phyloP scores from a whole-genome alignment of 1,140 invertebrate genomes.

The Nephotettix cincticeps region DNA sequence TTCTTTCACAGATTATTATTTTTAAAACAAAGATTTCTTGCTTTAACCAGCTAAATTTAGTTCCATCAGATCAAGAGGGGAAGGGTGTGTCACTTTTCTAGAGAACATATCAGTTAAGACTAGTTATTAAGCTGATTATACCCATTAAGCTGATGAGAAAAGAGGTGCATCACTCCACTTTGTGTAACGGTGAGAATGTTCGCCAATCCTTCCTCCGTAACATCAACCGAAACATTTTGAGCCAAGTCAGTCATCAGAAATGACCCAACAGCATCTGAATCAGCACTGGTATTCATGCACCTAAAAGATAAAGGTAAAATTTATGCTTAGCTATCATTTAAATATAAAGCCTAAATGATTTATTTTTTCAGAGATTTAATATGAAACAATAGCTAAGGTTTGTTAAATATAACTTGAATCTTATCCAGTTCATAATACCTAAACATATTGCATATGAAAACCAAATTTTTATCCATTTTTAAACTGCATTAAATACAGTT shows the following conservation, averaged over 20 bases:
- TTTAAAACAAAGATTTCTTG: background rate
- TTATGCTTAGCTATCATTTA: too few relatives aligned
- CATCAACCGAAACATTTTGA: slow-evolving; percentile 37
- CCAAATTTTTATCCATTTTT: too few relatives aligned
- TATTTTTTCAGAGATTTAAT: too few relatives aligned
- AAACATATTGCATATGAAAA: too few relatives aligned
- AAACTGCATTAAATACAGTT: too few relatives aligned
- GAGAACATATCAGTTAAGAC: slow-evolving; percentile 5
- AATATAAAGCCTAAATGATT: too few relatives aligned
- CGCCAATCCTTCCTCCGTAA: slow-evolving; percentile 45
- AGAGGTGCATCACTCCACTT: slow-evolving; percentile 74
- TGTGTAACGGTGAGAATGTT: slow-evolving; percentile 64
- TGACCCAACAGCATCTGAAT: slow-evolving; percentile 50
- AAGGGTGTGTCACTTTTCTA: slow-evolving; percentile 11
- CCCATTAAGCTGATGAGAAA: slow-evolving; percentile 72
- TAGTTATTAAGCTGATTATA: slow-evolving; percentile 45
- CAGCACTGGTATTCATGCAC: slow-evolving; percentile 40
- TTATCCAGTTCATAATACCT: too few relatives aligned
- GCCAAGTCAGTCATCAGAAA: slow-evolving; percentile 49
- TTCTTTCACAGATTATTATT: background rate
- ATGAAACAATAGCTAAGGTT: too few relatives aligned
- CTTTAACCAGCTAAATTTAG: background rate
- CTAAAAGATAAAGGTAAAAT: too few relatives aligned
- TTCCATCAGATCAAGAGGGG: background rate
- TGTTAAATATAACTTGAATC: too few relatives aligned